Evolutionary conservation across 2,113 vertebrate species (phyloP).

Genomic region (Pelecanoides urinatrix): DNA sequence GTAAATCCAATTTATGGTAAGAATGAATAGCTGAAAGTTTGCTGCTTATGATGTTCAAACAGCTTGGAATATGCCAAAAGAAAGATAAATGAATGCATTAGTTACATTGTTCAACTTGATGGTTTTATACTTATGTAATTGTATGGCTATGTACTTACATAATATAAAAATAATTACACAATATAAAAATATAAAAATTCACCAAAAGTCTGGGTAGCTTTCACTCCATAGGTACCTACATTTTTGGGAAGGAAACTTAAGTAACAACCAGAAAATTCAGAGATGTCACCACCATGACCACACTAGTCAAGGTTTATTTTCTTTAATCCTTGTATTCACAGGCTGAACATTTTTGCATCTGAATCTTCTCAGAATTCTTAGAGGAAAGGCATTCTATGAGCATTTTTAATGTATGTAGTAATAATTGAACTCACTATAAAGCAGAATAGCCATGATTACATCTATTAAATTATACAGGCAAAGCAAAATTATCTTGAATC

Average conservation of each 20-base stretch:
- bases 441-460: not conserved
- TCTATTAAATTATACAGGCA: not conserved
- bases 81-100: not conserved
- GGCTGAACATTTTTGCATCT: not conserved
- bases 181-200: not conserved
- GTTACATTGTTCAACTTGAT: not conserved
- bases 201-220: not conserved
- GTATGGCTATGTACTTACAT: not conserved
- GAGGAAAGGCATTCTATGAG: not conserved
- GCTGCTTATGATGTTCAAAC: not conserved
- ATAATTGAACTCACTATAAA: not conserved
- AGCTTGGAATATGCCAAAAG: not conserved
- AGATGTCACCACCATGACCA: not conserved
- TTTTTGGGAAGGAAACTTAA: not conserved
- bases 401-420: not conserved
- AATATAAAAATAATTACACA: not conserved
- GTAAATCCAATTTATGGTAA: not conserved
- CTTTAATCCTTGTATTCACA: not conserved
- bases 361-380: not conserved
- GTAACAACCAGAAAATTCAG: not conserved
- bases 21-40: not conserved
- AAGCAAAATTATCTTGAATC: not conserved
- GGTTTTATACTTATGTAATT: not conserved
- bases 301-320: not conserved
- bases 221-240: fast-evolving